Conservation (phyloP, 2,113 vertebrate species). For the Daphoenositta chrysoptera region DNA sequence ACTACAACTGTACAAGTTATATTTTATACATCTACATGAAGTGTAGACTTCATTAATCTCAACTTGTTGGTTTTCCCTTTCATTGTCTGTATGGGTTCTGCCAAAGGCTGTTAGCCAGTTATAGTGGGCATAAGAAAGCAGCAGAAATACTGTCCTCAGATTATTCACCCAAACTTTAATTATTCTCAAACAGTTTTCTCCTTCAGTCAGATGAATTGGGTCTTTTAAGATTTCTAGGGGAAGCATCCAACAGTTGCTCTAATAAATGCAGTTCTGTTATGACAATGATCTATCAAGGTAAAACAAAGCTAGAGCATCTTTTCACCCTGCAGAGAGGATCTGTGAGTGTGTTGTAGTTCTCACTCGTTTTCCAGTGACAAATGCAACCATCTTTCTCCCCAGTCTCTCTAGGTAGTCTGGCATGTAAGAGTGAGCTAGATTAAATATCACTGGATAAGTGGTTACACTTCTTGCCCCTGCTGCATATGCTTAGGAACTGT, state of each 20-base stretch:
- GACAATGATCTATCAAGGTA: not conserved
- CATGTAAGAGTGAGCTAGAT: not conserved
- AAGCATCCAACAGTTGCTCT: not conserved
- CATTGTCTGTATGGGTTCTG: rapidly evolving
- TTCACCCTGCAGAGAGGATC: not conserved
- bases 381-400: not conserved
- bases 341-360: not conserved
- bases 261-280: not conserved
- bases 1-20: not conserved
- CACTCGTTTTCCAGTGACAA: not conserved
- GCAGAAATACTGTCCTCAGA: not conserved
- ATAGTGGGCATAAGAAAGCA: not conserved
- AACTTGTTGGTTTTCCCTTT: not conserved
- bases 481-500: not conserved
- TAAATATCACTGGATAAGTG: not conserved
- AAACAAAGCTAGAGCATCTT: not conserved
- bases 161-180: not conserved
- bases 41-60: not conserved
- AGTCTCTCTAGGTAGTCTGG: not conserved
- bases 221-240: not conserved
- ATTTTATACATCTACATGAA: not conserved
- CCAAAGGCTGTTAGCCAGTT: not conserved
- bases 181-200: not conserved
- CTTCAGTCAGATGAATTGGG: not conserved
- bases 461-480: not conserved